Evolutionary conservation across 2,797 vertebrate species (phyloP), one percentile per base, ranked within the genome.

Genomic region (Argentina silus): DNA sequence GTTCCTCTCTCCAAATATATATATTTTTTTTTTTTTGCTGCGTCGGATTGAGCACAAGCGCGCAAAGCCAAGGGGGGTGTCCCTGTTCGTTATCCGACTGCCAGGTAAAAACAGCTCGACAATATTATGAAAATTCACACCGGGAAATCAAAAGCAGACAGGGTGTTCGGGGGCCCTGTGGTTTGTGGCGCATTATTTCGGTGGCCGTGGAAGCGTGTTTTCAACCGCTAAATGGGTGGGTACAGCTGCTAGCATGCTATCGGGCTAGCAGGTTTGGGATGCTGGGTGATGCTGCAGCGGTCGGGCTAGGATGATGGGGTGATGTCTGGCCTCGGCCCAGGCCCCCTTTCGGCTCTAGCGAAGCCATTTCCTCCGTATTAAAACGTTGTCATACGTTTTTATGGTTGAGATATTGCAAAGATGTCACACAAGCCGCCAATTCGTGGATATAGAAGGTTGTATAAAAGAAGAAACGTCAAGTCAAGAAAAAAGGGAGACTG

Each of bases 271-370:
- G 67, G 83, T 78, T 77, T 66, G 83, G 77, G 76, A 90, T 69
- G 80, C 80, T 82, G 82, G 78, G 83, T 86, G 90, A 83, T 70
- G 78, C 67, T 74, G 69, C 61, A 75, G 45, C 21, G 67, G 43
- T 53, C 47, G 66, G 43, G 63, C 53, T 67, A 74, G 47, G 67
- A 21, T 53, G 72, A 55, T 55, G 73, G 73, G 73, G 17, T 62
- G 67, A 70, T 57, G 74, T 50, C 61, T 70, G 74, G 60, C 60
- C 51, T 12, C 12, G 66, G 65, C 72, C 55, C 53, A 42, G 43
- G 27, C 2, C 14, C 43, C 36, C 36, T n/a, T 44, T 69, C 5
- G 6, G 67, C 27, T 10, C 67, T 17, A 43, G n/a, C n/a, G n/a
- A n/a, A 55, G n/a, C 67, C 6, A 19, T 19, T 42, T 42, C 36